Conservation (phyloP, 2,888 invertebrate species). For the Drosophila longiperda region DNA sequence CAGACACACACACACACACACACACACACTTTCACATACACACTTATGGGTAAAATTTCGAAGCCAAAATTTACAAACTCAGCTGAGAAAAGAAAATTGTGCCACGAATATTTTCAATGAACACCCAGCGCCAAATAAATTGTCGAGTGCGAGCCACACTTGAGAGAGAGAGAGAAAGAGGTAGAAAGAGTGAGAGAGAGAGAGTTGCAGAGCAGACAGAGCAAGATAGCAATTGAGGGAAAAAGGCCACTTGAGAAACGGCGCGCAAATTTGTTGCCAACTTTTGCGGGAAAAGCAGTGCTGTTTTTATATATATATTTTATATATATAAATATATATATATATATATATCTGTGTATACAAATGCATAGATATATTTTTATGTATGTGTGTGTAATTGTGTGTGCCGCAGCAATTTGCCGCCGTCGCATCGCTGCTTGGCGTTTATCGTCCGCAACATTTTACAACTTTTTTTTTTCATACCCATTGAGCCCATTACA, state of each 20-base stretch:
- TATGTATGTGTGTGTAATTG: neutral
- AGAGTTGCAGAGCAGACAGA: conserved; percentile 2
- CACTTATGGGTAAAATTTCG: conserved; percentile 22
- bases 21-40: conserved; percentile 1
- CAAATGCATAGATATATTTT: conserved; percentile 10
- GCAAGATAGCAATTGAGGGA: neutral
- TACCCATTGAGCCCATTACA: neutral
- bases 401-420: conserved; percentile 57
- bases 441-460: conserved; percentile 49
- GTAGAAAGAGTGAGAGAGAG: neutral
- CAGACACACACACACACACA: conserved; percentile 7
- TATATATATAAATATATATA: neutral
- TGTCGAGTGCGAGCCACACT: conserved; percentile 76
- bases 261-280: conserved; percentile 76
- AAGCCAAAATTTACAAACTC: conserved; percentile 63
- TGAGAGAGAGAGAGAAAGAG: conserved; percentile 37
- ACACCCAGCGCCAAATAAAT: conserved; percentile 61
- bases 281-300: conserved; percentile 62
- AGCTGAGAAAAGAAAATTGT: conserved; percentile 54
- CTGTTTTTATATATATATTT: neutral
- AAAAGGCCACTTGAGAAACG: conserved; percentile 63
- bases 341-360: conserved; percentile 2
- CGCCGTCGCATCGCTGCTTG: conserved; percentile 45
- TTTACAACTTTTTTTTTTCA: conserved; percentile 41
- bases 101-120: conserved; percentile 68